phyloP scores from a whole-genome alignment of 92 coral and sea anemone species.

The Epizoanthus ramosus region DNA sequence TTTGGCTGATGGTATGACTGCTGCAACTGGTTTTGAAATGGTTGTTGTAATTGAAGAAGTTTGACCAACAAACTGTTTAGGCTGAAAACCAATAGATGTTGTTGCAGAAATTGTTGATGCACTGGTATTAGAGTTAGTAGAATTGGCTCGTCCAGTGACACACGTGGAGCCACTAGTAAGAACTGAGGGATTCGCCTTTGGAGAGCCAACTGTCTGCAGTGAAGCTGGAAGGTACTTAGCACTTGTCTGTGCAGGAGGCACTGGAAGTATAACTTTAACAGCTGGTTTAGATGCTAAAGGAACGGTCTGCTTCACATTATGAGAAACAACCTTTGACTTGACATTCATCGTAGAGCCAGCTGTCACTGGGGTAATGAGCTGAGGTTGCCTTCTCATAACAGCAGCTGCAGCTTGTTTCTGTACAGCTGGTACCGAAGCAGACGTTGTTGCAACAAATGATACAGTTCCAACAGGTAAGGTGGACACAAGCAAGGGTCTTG shows the following conservation, averaged over 20 bases:
- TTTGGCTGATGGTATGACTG: neutral
- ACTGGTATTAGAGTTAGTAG: neutral
- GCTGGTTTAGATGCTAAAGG: neutral
- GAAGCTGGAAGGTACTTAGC: neutral
- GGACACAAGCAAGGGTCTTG: no score
- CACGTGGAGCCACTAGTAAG: conserved; percentile 3
- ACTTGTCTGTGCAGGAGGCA: conserved; percentile 8
- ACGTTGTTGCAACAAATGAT: neutral
- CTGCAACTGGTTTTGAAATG: neutral
- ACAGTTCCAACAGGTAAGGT: conserved; percentile 1
- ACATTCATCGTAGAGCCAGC: neutral
- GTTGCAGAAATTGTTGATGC: conserved; percentile 10
- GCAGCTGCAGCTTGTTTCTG: neutral
- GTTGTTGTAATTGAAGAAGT: conserved; percentile 5
- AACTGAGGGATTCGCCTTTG: neutral
- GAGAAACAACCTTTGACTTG: neutral
- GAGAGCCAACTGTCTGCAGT: neutral
- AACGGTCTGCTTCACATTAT: conserved; percentile 1
- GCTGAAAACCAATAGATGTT: neutral
- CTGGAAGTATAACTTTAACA: conserved; percentile 15
- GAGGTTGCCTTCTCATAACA: neutral
- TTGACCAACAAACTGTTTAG: conserved; percentile 9
- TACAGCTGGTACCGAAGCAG: conserved; percentile 6
- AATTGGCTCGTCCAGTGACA: neutral
- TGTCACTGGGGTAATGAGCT: neutral